Evolutionary conservation across 1,140 invertebrate genomes (phyloP), one percentile per base, ranked within the genome.

Genomic region (Ostrea edulis): DNA sequence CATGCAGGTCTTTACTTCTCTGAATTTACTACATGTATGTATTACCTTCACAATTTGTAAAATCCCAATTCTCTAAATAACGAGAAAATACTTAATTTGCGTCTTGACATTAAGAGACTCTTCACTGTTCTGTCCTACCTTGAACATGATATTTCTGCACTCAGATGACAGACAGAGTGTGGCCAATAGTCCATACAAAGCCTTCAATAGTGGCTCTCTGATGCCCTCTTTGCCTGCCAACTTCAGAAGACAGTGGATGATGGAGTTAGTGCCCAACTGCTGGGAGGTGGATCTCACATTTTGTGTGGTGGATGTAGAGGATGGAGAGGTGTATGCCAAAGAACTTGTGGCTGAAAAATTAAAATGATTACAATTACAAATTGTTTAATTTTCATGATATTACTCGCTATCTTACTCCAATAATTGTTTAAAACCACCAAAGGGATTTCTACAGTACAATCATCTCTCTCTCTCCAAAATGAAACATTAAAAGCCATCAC

Each of bases 121-220:
- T n/a, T n/a, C n/a, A n/a, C n/a, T 44, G 35, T 44, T 44, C 5
- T 53, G 81, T 87, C 89, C 62, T 65, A 95, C 94, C 92, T 95
- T 95, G 90, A 92, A 94, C n/a, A 95, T 90, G 29, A 95, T 92
- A 55, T 91, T 93, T 44, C 93, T 90, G 85, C 94, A 94, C 81
- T 95, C 94, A 14, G 93, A 84, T 20, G 93, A 93, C 85, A 94
- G 82, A 9, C 90, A 90, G 11, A 95, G 86, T 44, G 90, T 94
- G 7, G 93, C 87, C 8, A 94, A 84, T 9, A 95, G 58, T 53
- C 88, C 82, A 85, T 93, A 95, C 3, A 92, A 35, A 62, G 88
- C 84, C 65, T 86, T 90, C 9, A 92, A 29, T 8, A 90, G 55
- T 12, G 89, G 51, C 2, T 92, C 92, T 85, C 90, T 92, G 22